These are phyloP conservation scores for Elaeidobius kamerunicus DNA, from an alignment of 2,888 invertebrate species.

Conservation along the genomic window DNA sequence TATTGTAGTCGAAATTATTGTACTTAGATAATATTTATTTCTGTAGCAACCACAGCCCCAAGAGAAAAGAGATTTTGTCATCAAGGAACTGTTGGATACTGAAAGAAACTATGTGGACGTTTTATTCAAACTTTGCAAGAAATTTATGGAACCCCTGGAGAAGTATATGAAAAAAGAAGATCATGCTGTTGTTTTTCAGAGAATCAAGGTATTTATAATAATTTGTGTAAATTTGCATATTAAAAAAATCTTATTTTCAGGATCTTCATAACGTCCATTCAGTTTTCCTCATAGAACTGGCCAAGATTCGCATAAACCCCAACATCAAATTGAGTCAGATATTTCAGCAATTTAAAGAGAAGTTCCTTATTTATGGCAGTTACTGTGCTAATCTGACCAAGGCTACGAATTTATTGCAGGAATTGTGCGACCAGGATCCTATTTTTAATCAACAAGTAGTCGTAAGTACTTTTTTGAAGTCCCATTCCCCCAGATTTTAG, in stretches of 20 bases:
- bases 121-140: slow-evolving; percentile 74
- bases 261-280: slow-evolving; percentile 84
- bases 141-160: slow-evolving; percentile 73
- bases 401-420: slow-evolving; percentile 84
- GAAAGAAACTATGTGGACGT: slow-evolving; percentile 97
- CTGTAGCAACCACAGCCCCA: slow-evolving; percentile 46
- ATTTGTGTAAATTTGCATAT: neutral
- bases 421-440: slow-evolving; percentile 65
- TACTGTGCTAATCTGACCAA: slow-evolving; percentile 92
- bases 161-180: slow-evolving; percentile 71
- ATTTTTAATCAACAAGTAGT: slow-evolving; percentile 64
- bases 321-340: slow-evolving; percentile 70
- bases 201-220: slow-evolving; percentile 71
- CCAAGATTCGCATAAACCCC: slow-evolving; percentile 65
- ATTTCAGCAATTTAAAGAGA: slow-evolving; percentile 87
- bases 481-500: too few relatives aligned
- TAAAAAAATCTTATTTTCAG: slow-evolving; percentile 49
- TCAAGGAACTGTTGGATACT: slow-evolving; percentile 92
- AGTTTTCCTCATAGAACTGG: slow-evolving; percentile 77
- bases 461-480: slow-evolving; percentile 54
- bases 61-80: slow-evolving; percentile 91
- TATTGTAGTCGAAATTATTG: neutral
- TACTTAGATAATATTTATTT: neutral
- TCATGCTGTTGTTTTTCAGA: slow-evolving; percentile 78
- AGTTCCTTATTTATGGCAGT: slow-evolving; percentile 89